Evolutionary conservation across 2,113 vertebrate genomes (phyloP).

Genomic region (Ammodytes marinus): DNA sequence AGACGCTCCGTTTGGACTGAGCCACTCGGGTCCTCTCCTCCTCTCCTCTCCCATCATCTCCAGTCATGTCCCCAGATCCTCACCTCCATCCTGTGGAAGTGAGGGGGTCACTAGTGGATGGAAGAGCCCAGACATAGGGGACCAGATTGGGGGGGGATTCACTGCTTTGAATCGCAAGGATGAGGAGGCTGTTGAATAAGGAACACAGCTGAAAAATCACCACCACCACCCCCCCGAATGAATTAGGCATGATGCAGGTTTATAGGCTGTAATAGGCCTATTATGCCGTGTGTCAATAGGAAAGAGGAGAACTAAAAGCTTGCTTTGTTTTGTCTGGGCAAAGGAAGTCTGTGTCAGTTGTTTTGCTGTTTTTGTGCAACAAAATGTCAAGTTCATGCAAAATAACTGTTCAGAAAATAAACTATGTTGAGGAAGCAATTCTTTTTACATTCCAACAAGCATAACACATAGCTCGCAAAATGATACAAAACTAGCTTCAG

Average conservation of each 20-base stretch:
- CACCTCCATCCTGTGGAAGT: conserved; percentile 66
- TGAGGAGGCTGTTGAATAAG: conserved; percentile 74
- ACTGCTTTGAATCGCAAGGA: conserved; percentile 67
- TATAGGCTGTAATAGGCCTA: conserved; percentile 72
- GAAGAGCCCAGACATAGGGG: conserved; percentile 54
- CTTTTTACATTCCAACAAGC: not conserved
- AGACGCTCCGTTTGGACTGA: conserved; percentile 95
- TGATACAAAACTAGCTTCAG: not conserved
- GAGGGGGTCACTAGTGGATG: conserved; percentile 70
- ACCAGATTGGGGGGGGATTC: conserved; percentile 54
- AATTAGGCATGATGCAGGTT: conserved; percentile 83
- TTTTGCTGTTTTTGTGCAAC: conserved; percentile 4
- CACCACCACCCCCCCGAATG: conserved; percentile 45
- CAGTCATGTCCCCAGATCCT: conserved; percentile 62
- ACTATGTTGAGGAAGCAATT: not conserved
- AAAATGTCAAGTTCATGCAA: not conserved
- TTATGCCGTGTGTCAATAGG: conserved; percentile 74
- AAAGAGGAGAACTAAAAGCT: conserved; percentile 61
- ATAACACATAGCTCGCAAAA: not conserved
- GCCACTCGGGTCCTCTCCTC: conserved; percentile 85
- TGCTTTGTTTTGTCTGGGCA: conserved; percentile 44
- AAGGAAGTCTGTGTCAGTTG: conserved; percentile 17
- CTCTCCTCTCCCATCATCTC: conserved; percentile 44
- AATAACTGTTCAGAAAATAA: not conserved
- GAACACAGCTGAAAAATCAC: conserved; percentile 38